phyloP scores from a whole-genome alignment of 2,113 vertebrate genomes.

The Hassar affinis region DNA sequence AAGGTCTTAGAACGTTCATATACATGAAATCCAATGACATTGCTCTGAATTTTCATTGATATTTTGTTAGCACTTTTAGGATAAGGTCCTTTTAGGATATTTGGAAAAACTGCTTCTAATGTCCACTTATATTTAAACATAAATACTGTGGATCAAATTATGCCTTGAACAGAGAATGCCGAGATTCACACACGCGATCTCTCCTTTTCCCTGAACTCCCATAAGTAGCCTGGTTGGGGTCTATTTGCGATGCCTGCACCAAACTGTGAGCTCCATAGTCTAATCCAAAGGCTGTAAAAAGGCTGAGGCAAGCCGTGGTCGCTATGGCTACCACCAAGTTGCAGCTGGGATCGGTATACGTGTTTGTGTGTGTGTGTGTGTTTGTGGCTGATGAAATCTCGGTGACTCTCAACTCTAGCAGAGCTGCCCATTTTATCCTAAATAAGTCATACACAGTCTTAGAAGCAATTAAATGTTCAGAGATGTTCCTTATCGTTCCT shows the following conservation, averaged over 20 bases:
- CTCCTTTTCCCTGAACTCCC: not conserved
- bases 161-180: not conserved
- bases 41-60: not conserved
- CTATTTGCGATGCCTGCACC: slow-evolving; percentile 19
- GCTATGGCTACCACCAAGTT: slow-evolving; percentile 37
- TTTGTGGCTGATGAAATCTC: not conserved
- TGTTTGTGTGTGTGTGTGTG: slow-evolving; percentile 3
- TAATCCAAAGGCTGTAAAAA: slow-evolving; percentile 33
- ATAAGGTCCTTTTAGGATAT: not conserved
- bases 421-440: not conserved
- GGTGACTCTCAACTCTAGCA: not conserved
- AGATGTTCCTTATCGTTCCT: not conserved
- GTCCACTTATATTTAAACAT: not conserved
- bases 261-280: slow-evolving; percentile 11
- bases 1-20: not conserved
- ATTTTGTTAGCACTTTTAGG: not conserved
- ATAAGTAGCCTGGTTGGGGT: slow-evolving; percentile 1
- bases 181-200: not conserved
- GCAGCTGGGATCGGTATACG: slow-evolving; percentile 14
- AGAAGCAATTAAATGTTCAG: not conserved
- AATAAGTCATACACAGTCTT: not conserved
- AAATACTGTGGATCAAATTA: not conserved
- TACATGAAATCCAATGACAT: not conserved
- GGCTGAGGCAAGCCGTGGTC: slow-evolving; percentile 30
- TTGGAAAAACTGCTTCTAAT: not conserved